phyloP scores from a whole-genome alignment of 2,113 vertebrate genomes.

The Arvicanthis niloticus region DNA sequence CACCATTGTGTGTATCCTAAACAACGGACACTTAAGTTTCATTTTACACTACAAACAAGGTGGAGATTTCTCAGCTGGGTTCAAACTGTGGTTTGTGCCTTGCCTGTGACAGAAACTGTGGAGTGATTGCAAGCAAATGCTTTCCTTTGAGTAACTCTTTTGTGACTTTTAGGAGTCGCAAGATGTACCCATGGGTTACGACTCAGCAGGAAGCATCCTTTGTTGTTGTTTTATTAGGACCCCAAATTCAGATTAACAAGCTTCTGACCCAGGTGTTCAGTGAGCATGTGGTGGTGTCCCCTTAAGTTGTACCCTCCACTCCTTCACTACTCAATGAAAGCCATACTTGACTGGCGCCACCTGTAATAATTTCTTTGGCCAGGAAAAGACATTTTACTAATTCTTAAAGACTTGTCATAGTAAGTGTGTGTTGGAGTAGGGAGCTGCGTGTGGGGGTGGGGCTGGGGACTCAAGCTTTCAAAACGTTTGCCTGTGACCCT shows the following conservation, averaged over 20 bases:
- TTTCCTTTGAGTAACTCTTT: not conserved
- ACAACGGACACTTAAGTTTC: not conserved
- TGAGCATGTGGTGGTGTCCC: not conserved
- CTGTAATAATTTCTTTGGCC: slow-evolving; percentile 12
- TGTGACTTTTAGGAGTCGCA: not conserved
- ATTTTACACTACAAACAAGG: slow-evolving; percentile 14
- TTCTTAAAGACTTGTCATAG: not conserved
- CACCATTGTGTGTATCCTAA: not conserved
- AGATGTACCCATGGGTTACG: not conserved
- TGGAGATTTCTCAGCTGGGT: not conserved
- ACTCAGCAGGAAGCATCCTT: not conserved
- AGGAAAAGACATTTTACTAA: slow-evolving; percentile 33
- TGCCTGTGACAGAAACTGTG: not conserved
- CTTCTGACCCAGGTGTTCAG: not conserved
- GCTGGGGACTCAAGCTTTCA: not conserved
- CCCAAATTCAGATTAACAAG: not conserved
- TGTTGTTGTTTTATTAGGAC: not conserved
- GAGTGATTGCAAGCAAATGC: not conserved
- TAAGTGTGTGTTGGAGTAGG: not conserved
- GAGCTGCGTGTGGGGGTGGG: not conserved
- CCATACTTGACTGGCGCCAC: not conserved
- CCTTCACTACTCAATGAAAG: slow-evolving; percentile 38
- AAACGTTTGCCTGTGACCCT: not conserved
- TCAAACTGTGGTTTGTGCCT: not conserved
- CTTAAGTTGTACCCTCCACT: not conserved